These are phyloP conservation scores for Coptotermes formosanus DNA, from an alignment of 1,140 invertebrate species.

Conservation along the genomic window DNA sequence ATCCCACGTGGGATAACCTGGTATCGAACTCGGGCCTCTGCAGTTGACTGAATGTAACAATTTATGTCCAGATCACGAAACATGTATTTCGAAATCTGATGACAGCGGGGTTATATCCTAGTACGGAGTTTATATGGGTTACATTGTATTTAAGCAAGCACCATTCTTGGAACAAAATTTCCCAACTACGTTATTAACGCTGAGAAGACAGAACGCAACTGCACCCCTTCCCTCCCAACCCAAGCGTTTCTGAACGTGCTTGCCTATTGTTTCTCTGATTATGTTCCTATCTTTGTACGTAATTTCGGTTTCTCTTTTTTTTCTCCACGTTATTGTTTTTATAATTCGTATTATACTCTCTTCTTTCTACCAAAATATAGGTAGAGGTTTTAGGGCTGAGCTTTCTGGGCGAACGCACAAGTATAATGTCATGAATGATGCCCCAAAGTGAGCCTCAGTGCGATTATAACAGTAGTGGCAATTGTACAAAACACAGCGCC, in stretches of 20 bases:
- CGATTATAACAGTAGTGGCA: constrained; percentile 20
- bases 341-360: not conserved
- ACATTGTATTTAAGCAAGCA: not conserved
- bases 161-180: not conserved
- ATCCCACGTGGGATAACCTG: too few species aligned
- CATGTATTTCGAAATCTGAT: too few species aligned
- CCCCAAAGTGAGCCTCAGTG: not conserved
- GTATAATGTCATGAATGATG: constrained; percentile 26
- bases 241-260: not conserved
- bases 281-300: not conserved
- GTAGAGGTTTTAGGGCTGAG: not conserved
- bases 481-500: constrained; percentile 28
- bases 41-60: too few species aligned
- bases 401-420: not conserved
- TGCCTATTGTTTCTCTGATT: not conserved
- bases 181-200: not conserved
- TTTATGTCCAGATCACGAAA: too few species aligned
- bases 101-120: too few species aligned
- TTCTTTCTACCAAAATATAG: not conserved
- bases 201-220: not conserved
- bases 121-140: too few species aligned
- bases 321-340: not conserved
- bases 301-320: too few species aligned
- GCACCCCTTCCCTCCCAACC: too few species aligned
- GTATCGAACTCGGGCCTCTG: too few species aligned